Base-by-base conservation (phyloP, 2,888 invertebrate genomes). In the Agrotis segetum region DNA sequence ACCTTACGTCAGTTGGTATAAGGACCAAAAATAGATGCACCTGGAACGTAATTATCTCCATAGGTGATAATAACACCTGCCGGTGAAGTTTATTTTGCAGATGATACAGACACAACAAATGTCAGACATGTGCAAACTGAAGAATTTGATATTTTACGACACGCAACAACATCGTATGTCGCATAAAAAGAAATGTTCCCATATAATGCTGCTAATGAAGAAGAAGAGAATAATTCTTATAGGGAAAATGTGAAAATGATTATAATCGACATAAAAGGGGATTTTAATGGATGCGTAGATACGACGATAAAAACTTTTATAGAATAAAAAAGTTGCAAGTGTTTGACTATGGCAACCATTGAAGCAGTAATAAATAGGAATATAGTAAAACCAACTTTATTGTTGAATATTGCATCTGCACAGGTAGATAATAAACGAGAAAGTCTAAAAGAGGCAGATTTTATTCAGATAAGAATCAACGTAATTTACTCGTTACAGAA, bases 391-490 rank as follows among this genome's bases (percentile, higher is more conserved):
- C 29, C 17, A 29, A 46, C 19, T 61, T 53, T 21, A 11, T 53
- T 53, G 24, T 61, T 56, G 40, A 58, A 59, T 53, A 49, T 71
- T 69, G 24, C 58, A 70, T 68, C 58, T 64, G 29, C 47, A 19
- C 13, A 53, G 55, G 34, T 49, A 46, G 46, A 53, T n/a, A 29
- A 16, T 65, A 63, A 69, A 59, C 59, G 60, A 69, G 77, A 78
- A 74, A 77, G 71, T 74, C 52, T 53, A 21, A 76, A 58, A 75
- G 50, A 71, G 55, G 79, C 79, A 82, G 72, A 77, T 71, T 77
- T 52, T 60, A 74, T 71, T 58, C 66, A 58, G 83, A 87, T 89
- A 84, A 81, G 82, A 71, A 88, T 89, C 86, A 80, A 55, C 47
- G 52, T 77, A 77, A 82, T 80, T 83, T 82, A 85, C 85, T 77